Evolutionary conservation across 1,140 invertebrate species (phyloP), one percentile per base, ranked within the genome.

Genomic region (Dermatophagoides farinae): DNA sequence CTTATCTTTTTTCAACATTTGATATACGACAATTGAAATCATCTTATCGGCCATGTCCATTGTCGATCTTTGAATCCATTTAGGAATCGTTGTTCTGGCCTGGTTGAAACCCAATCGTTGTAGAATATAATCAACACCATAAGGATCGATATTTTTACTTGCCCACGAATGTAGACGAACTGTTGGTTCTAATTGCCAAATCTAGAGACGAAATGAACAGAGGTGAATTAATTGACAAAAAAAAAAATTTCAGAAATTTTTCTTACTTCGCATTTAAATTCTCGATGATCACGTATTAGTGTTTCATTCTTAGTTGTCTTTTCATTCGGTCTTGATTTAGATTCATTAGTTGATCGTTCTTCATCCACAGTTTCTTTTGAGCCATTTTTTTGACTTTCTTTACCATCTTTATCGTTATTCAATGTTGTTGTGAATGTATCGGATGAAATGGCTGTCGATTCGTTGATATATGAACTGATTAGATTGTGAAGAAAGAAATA

Each of bases 401-500:
- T 50, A 11, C 12, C 5, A n/a, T 39, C 40, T 25, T 54, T 18
- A 6, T 38, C 14, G 0, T 16, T 20, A 31, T 14, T 18, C 23
- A n/a, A 12, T 9, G 59, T 18, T 6, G 57, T 23, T 40, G 20
- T 22, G 57, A 20, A 50, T 38, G 38, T 20, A 20, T 14, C 43
- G 10, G 10, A 31, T 51, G 86, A 79, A n/a, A n/a, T n/a, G 76
- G 80, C 77, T 67, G 89, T 86, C 70, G 88, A 89, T 71, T 90
- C 87, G 70, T 85, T 89, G 16, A 96, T 81, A 70, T 97, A 97
- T 0, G 88, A 89, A 0, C 85, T 89, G 54, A 97, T 92, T 31
- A 97, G 77, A 74, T 97, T 91, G 71, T 97, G 92, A 44, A 97
- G 75, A 71, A 96, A 97, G 72, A 96, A 88, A 73, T 97, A 95